phyloP scores from a whole-genome alignment of 1,140 invertebrate species.

The Drosophila lini region DNA sequence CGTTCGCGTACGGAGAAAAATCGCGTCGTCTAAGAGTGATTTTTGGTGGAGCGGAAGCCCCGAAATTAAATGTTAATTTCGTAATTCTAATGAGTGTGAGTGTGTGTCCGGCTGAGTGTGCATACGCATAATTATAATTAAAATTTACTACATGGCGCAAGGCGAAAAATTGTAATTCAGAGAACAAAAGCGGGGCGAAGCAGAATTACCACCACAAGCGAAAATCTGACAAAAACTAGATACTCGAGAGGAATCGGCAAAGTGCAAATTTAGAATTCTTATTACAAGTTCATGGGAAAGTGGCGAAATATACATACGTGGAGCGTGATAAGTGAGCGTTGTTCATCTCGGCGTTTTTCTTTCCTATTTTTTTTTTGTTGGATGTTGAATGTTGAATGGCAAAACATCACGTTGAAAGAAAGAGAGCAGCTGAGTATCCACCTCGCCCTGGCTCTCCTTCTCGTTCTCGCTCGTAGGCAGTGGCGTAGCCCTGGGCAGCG shows the following conservation, averaged over 20 bases:
- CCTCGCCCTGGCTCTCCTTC: constrained; percentile 26
- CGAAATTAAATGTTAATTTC: constrained; percentile 12
- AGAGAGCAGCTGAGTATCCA: constrained; percentile 26
- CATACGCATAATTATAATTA: constrained; percentile 74
- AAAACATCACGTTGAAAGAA: constrained; percentile 57
- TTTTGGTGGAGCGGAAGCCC: neutral
- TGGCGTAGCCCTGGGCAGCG: constrained; percentile 37
- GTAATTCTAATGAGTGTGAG: constrained; percentile 22
- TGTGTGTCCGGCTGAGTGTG: constrained; percentile 29
- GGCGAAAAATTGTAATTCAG: constrained; percentile 52
- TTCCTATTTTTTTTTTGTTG: constrained; percentile 28
- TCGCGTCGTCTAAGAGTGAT: constrained; percentile 6
- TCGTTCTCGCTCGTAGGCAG: constrained; percentile 14
- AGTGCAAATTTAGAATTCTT: constrained; percentile 79
- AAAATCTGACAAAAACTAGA: constrained; percentile 59
- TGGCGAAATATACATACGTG: constrained; percentile 60
- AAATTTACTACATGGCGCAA: constrained; percentile 62
- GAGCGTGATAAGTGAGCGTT: constrained; percentile 66
- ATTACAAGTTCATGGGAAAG: constrained; percentile 80
- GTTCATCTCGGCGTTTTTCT: constrained; percentile 10
- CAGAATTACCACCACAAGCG: constrained; percentile 50
- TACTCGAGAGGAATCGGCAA: constrained; percentile 37
- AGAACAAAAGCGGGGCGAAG: constrained; percentile 35
- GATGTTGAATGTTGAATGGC: constrained; percentile 49
- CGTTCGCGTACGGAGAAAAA: constrained; percentile 19